phyloP scores from a whole-genome alignment of 2,113 vertebrate species.

The Eulemur macaco region DNA sequence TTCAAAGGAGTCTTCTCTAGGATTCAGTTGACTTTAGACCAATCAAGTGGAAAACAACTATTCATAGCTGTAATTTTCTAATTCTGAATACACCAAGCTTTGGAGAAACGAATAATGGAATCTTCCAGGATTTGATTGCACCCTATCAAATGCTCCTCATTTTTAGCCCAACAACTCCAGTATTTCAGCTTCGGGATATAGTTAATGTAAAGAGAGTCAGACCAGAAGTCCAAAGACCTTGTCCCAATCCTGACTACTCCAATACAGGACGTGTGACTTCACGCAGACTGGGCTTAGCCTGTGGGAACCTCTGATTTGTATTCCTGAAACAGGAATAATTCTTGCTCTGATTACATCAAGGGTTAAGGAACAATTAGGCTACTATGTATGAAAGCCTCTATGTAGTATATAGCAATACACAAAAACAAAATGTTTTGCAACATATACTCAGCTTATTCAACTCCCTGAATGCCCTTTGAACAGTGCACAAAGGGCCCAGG shows the following conservation, averaged over 20 bases:
- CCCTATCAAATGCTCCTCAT: background rate
- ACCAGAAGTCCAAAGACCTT: background rate
- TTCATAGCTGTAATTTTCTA: conserved; percentile 67
- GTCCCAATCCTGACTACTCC: background rate
- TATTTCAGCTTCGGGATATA: background rate
- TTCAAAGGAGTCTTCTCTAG: conserved; percentile 51
- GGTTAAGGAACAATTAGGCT: background rate
- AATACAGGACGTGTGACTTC: background rate
- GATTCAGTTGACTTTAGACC: conserved; percentile 67
- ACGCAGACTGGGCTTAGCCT: background rate
- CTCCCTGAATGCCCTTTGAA: conserved; percentile 30
- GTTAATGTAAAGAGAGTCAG: background rate
- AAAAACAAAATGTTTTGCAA: conserved; percentile 47
- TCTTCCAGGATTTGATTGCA: background rate
- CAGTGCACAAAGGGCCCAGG: background rate
- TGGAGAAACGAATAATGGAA: conserved; percentile 54
- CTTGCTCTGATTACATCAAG: background rate
- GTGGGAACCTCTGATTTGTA: background rate
- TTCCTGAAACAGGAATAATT: background rate
- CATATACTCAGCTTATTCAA: background rate
- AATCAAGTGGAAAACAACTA: conserved; percentile 69
- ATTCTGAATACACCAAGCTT: conserved; percentile 54
- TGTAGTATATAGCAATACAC: background rate
- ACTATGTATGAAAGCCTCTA: background rate
- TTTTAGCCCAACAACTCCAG: background rate